A percentile compares a stretch with the other conserved stretches of the same genome.
Conservation (phyloP, 2,888 invertebrate species). For the Coenonympha arcania region DNA sequence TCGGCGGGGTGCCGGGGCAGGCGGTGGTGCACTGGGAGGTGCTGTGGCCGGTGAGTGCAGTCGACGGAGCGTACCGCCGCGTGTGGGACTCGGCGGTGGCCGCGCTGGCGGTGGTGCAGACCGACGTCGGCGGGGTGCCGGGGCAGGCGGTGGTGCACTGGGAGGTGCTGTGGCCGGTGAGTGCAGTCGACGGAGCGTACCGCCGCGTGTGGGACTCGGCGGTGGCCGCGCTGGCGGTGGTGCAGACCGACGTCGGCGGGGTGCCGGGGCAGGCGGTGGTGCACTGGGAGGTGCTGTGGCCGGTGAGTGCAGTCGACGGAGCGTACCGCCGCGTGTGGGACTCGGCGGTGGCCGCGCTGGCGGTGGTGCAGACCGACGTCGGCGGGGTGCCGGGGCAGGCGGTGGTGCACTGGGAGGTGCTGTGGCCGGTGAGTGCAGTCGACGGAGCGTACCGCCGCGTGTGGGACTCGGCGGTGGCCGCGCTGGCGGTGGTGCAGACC, state of each 20-base stretch:
- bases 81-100: constrained; percentile 87
- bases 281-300: constrained; percentile 94
- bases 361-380: constrained; percentile 79
- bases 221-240: constrained; percentile 79
- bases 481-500: constrained; percentile 80
- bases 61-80: constrained; percentile 84
- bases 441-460: constrained; percentile 83
- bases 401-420: constrained; percentile 90
- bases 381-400: constrained; percentile 76
- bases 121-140: constrained; percentile 68
- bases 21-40: constrained; percentile 92
- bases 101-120: constrained; percentile 79
- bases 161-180: constrained; percentile 92
- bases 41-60: constrained; percentile 85
- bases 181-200: constrained; percentile 82
- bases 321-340: constrained; percentile 87
- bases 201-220: constrained; percentile 86
- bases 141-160: constrained; percentile 87
- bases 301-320: constrained; percentile 83
- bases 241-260: constrained; percentile 77
- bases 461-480: constrained; percentile 86
- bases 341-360: constrained; percentile 80
- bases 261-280: constrained; percentile 79
- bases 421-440: constrained; percentile 86
- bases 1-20: constrained; percentile 72